These are phyloP conservation scores for Pantherophis alleghaniensis DNA, from an alignment of 2,797 vertebrate species.

Conservation along the genomic window DNA sequence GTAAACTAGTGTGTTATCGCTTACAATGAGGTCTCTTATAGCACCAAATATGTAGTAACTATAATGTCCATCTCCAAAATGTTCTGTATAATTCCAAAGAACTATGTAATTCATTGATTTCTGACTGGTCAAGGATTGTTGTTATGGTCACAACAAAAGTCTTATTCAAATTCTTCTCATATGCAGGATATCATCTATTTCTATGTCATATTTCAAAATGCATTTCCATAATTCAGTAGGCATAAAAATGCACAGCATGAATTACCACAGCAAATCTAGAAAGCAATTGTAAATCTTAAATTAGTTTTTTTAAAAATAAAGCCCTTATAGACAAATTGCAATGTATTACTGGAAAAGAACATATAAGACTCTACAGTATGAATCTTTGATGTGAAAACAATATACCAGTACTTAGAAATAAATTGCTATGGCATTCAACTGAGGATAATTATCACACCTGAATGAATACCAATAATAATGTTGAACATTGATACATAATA, in stretches of 20 bases:
- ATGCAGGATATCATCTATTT: background rate
- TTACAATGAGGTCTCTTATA: background rate
- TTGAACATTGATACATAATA: background rate
- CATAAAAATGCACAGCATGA: background rate
- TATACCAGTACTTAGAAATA: background rate
- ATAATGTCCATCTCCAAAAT: background rate
- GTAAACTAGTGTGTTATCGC: background rate
- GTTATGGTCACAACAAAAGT: background rate
- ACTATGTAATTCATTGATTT: background rate
- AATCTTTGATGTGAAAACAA: background rate
- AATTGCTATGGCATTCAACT: background rate
- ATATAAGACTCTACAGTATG: background rate
- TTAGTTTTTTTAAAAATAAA: background rate
- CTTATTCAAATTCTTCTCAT: background rate
- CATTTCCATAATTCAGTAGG: background rate
- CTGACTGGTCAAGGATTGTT: background rate
- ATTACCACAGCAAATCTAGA: background rate
- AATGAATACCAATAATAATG: background rate
- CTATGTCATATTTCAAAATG: background rate
- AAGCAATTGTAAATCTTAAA: background rate
- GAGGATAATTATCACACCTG: background rate
- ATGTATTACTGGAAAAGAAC: background rate
- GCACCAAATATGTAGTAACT: background rate
- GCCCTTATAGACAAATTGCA: background rate
- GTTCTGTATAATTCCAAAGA: background rate